These are phyloP conservation scores for Lasioglossum lativentre DNA, from an alignment of 2,888 invertebrate species.

Conservation along the genomic window DNA sequence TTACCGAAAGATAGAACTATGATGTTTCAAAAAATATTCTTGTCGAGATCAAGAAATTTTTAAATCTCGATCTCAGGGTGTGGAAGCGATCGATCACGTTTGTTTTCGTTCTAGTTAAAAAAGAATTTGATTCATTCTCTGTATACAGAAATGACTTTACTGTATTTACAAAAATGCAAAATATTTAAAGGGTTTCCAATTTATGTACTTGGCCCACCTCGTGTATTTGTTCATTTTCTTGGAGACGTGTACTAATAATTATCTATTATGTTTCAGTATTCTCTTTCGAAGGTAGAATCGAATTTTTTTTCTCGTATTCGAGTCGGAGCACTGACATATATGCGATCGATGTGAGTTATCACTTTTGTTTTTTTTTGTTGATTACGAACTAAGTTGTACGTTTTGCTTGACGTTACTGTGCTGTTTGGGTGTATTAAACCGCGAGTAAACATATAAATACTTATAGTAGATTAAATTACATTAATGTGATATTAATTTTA, in stretches of 20 bases:
- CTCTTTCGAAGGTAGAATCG: conserved; percentile 17
- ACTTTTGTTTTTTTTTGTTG: conserved; percentile 10
- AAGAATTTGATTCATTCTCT: background rate
- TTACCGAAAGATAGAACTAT: no score
- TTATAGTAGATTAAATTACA: background rate
- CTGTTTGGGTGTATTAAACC: background rate
- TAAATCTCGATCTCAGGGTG: background rate
- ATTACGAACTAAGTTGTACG: background rate
- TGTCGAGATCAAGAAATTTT: background rate
- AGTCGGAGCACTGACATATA: conserved; percentile 9
- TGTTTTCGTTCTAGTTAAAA: background rate
- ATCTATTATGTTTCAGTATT: conserved; percentile 22
- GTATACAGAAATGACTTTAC: background rate
- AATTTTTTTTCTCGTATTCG: conserved; percentile 15
- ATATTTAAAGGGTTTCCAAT: background rate
- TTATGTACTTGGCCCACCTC: background rate
- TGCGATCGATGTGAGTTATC: conserved; percentile 18
- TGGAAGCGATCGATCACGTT: background rate
- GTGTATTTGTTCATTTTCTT: background rate
- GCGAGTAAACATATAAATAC: background rate
- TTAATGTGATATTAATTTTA: background rate
- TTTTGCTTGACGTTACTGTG: background rate
- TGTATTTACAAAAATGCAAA: background rate
- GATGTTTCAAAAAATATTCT: no score
- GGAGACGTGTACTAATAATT: background rate